These are phyloP conservation scores for Volucella bombylans DNA, from an alignment of 2,888 invertebrate genomes.

Conservation along the genomic window DNA sequence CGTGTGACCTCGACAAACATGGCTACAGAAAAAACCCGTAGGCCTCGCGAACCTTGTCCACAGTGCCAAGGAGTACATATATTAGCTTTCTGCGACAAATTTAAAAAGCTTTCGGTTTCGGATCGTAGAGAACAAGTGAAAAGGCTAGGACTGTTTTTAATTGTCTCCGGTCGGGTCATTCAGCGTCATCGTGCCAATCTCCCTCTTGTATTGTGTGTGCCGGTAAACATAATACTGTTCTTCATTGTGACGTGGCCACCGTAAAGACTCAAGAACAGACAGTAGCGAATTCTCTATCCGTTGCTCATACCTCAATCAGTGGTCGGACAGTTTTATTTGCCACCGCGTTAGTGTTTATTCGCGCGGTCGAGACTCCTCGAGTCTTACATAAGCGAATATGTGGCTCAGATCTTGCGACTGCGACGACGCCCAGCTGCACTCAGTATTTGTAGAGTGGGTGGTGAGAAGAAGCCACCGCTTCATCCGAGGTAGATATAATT, in stretches of 20 bases:
- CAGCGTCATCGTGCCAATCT: slow-evolving; percentile 1
- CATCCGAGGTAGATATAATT: too few species aligned
- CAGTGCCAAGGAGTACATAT: slow-evolving; percentile 6
- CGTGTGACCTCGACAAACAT: slow-evolving; percentile 8
- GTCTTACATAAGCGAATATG: too few species aligned
- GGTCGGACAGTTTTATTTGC: slow-evolving; percentile 4
- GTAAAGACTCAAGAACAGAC: neutral
- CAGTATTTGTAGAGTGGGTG: too few species aligned
- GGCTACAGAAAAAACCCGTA: slow-evolving; percentile 7
- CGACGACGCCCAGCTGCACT: too few species aligned
- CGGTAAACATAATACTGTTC: neutral
- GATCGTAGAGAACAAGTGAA: slow-evolving; percentile 4
- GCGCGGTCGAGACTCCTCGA: too few species aligned
- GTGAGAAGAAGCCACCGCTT: too few species aligned
- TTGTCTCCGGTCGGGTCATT: too few species aligned
- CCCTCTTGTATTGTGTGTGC: neutral
- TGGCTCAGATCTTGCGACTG: slow-evolving; percentile 8
- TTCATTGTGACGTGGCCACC: neutral
- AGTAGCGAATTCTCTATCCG: neutral
- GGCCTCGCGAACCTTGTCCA: neutral
- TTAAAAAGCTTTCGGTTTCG: slow-evolving; percentile 2
- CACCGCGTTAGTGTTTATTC: neutral
- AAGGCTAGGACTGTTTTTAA: too few species aligned
- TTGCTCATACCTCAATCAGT: too few species aligned
- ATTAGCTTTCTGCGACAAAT: too few species aligned